A percentile compares a stretch with the other conserved stretches of the same genome.
Evolutionary conservation across 2,888 invertebrate genomes (phyloP).

Genomic region (Tridacna gigas): DNA sequence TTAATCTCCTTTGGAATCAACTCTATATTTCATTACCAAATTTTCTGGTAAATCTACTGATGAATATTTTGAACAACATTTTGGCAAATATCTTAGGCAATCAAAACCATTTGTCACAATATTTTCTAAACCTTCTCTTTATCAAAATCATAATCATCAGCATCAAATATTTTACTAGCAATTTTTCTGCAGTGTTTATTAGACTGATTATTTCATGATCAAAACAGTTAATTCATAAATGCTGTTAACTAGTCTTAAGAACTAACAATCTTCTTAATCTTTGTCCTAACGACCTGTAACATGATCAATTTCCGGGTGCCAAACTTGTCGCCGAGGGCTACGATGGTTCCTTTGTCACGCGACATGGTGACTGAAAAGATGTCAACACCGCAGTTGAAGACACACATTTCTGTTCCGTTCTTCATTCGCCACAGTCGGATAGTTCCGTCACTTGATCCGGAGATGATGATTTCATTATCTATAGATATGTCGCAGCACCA

Average conservation of each 20-base stretch:
- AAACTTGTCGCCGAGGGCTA: constrained; percentile 84
- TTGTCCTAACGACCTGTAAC: constrained; percentile 83
- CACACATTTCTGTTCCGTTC: constrained; percentile 82
- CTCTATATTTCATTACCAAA: too few species aligned
- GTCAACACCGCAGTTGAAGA: constrained; percentile 84
- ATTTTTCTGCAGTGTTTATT: too few species aligned
- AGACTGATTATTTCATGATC: too few species aligned
- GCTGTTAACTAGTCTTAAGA: constrained; percentile 58
- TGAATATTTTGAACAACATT: too few species aligned
- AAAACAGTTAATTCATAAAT: too few species aligned
- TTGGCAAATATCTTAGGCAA: too few species aligned
- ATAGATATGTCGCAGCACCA: constrained; percentile 83
- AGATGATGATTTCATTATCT: constrained; percentile 84
- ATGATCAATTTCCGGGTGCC: constrained; percentile 84
- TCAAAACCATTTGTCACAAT: too few species aligned
- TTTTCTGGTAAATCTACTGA: too few species aligned
- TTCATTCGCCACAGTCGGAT: constrained; percentile 84
- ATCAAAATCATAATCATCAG: too few species aligned
- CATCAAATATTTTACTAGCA: too few species aligned
- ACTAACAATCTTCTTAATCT: constrained; percentile 76
- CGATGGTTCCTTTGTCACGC: constrained; percentile 84
- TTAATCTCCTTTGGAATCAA: too few species aligned
- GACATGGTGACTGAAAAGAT: constrained; percentile 84
- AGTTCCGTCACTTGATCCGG: constrained; percentile 84
- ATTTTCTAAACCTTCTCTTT: too few species aligned